phyloP scores from a whole-genome alignment of 2,797 vertebrate genomes.

The Adelosebastes latens region DNA sequence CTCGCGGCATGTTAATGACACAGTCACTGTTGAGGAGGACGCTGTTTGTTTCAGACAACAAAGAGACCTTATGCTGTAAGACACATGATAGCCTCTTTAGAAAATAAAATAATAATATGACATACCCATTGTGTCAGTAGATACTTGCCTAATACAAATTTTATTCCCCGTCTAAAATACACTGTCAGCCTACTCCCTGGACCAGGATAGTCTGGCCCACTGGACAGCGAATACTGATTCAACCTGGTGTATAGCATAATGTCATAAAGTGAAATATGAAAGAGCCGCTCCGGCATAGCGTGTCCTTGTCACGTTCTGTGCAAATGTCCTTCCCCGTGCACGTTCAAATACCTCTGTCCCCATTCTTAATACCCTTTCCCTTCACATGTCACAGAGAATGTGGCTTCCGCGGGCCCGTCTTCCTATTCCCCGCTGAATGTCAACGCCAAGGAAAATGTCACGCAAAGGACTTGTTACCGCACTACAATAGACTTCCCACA shows the following conservation, averaged over 20 bases:
- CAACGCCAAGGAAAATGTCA: slow-evolving; percentile 79
- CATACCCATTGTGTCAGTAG: not conserved
- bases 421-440: slow-evolving; percentile 81
- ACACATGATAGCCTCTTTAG: not conserved
- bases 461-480: slow-evolving; percentile 82
- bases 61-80: not conserved
- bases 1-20: slow-evolving; percentile 4
- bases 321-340: slow-evolving; percentile 73
- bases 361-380: slow-evolving; percentile 78
- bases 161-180: slow-evolving; percentile 7
- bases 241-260: slow-evolving; percentile 66
- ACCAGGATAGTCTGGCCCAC: slow-evolving; percentile 28
- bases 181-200: slow-evolving; percentile 9
- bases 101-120: not conserved
- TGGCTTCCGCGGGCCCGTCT: slow-evolving; percentile 64
- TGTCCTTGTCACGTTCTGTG: slow-evolving; percentile 80
- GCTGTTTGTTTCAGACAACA: not conserved
- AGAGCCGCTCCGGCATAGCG: slow-evolving; percentile 56
- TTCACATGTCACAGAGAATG: slow-evolving; percentile 78
- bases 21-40: not conserved
- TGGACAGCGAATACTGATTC: slow-evolving; percentile 58
- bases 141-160: slow-evolving; percentile 6
- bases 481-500: slow-evolving; percentile 79
- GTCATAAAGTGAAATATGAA: slow-evolving; percentile 73
- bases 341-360: slow-evolving; percentile 69